phyloP scores from a whole-genome alignment of 2,113 vertebrate species.

The Lepus europaeus region DNA sequence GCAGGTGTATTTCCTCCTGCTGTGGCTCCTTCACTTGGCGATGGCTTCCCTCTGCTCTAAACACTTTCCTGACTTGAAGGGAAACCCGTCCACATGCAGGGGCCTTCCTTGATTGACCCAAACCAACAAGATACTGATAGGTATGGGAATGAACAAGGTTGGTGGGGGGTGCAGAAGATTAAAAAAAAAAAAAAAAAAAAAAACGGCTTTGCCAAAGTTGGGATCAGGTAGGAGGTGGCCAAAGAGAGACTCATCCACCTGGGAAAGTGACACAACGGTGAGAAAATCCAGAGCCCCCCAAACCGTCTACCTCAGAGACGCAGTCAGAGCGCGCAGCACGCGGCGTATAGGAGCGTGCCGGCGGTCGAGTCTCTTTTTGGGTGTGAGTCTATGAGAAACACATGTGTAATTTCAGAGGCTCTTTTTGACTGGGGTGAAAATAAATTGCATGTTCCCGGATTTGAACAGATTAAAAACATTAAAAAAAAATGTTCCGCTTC shows the following conservation, averaged over 20 bases:
- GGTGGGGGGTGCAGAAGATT: not conserved
- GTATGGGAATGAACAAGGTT: not conserved
- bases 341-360: conserved; percentile 48
- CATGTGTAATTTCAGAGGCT: conserved; percentile 55
- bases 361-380: conserved; percentile 32
- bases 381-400: not conserved
- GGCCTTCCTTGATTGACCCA: not conserved
- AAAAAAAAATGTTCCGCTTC: conserved; percentile 66
- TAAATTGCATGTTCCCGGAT: conserved; percentile 71
- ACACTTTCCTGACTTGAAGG: not conserved
- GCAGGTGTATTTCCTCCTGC: rapidly evolving
- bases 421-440: conserved; percentile 67
- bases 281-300: conserved; percentile 66
- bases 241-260: conserved; percentile 9
- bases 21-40: not conserved
- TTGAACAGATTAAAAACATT: conserved; percentile 84
- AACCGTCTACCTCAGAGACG: conserved; percentile 63
- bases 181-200: not conserved
- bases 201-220: not conserved
- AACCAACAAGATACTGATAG: not conserved
- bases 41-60: not conserved
- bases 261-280: conserved; percentile 49
- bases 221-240: not conserved
- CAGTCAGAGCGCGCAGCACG: conserved; percentile 39
- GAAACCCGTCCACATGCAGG: not conserved